Percentiles rank a stretch among this genome's conserved stretches.
These are phyloP conservation scores for Hirudo medicinalis DNA, from an alignment of 1,140 invertebrate species.

Conservation along the genomic window DNA sequence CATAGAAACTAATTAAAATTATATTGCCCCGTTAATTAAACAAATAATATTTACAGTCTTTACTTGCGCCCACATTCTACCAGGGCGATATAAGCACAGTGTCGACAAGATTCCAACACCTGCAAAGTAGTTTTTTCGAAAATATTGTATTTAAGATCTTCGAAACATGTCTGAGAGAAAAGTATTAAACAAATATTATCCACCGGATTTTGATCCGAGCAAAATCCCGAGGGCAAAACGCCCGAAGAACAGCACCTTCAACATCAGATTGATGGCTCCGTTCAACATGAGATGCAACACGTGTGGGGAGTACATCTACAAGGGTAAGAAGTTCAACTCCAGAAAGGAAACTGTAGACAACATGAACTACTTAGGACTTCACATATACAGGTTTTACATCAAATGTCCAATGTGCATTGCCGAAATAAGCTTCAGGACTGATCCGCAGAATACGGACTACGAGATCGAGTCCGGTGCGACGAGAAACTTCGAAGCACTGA, in stretches of 20 bases:
- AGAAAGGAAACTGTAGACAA: constrained; percentile 96
- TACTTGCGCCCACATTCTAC: no score
- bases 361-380: constrained; percentile 88
- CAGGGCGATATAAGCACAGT: no score
- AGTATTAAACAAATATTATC: constrained; percentile 87
- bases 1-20: no score
- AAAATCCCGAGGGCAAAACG: constrained; percentile 95
- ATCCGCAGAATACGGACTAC: constrained; percentile 93
- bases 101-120: no score
- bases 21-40: no score
- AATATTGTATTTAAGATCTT: no score
- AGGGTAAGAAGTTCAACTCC: constrained; percentile 99
- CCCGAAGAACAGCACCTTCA: constrained; percentile 84
- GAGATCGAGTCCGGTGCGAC: constrained; percentile 96
- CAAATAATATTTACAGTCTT: no score
- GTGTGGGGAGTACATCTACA: constrained; percentile 98
- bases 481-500: constrained; percentile 93
- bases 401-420: constrained; percentile 92
- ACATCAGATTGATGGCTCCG: constrained; percentile 92
- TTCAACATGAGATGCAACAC: constrained; percentile 97
- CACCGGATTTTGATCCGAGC: constrained; percentile 97
- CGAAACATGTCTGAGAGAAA: neutral
- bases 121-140: no score
- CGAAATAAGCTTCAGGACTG: constrained; percentile 94
- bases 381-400: constrained; percentile 83